Evolutionary conservation across 1,140 invertebrate species (phyloP), one percentile per base, ranked within the genome.

Genomic region (Drosophila rufa): DNA sequence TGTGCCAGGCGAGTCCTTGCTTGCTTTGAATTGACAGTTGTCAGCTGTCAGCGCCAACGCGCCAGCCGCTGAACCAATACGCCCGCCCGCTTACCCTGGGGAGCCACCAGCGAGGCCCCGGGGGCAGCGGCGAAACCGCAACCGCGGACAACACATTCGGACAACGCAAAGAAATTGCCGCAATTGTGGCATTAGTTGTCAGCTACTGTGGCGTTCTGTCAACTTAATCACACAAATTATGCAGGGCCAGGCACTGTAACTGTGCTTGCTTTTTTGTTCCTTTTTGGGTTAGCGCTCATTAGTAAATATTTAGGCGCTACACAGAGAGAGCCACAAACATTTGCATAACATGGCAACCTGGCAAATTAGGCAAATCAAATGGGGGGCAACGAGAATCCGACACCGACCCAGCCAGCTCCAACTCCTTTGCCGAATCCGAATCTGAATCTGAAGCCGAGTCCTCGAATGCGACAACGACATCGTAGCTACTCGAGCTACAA

Each of bases 321-420:
- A 65, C 30, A 58, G 71, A 58, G 71, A 57, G 56, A 57, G 56
- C 64, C 60, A 50, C 77, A 73, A 82, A 80, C 60, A 86, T 80
- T 75, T 69, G 80, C 78, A 90, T 80, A 90, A 90, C 78, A 79
- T 79, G 76, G 74, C 70, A 80, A 70, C 38, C 73, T 75, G 77
- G 78, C 84, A 89, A 89, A 90, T 90, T 84, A 80, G 78, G 61
- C 79, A 84, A 87, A 84, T 80, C 85, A 80, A 90, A 77, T 73
- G 68, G 56, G 33, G 22, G 46, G 11, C 42, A 22, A 43, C 46
- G 59, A 36, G 27, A 48, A 57, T 69, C 12, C 50, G 25, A 48
- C 22, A 57, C 62, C 30, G 17, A 45, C 19, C 19, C 12, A 30
- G 4, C 19, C 45, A 14, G 38, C n/a, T 62, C 22, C 25, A 9